Base-by-base conservation (phyloP, 2,113 vertebrate species). In the Toxotes jaculatrix region DNA sequence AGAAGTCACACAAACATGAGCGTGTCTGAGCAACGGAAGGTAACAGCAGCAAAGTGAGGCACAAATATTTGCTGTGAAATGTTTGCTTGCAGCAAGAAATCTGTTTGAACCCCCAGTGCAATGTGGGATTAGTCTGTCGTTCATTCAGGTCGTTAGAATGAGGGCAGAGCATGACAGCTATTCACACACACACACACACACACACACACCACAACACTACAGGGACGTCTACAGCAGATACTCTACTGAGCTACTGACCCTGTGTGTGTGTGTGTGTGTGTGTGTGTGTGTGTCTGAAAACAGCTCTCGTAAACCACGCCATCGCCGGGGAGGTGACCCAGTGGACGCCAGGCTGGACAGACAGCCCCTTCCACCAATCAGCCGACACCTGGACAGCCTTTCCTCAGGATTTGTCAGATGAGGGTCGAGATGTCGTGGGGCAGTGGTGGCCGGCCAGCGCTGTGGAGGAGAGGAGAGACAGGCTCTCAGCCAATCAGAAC, bases 311-410 rank as follows among this genome's bases (percentile, higher is more conserved):
- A 78, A 86, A 83, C 51, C 36, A 66, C 14, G 23, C 45, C 57
- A 32, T 72, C 85, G 53, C 74, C 31, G 68, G 75, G 19, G 82
- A 87, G 70, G 64, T 78, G 10, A 16, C 10, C 73, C 74, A 60
- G 67, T 92, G 91, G 88, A 80, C 34, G 1, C 77, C 86, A 17
- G 87, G 64, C 61, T 90, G 87, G 91, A 77, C 75, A 0, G 89
- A 80, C 65, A 49, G 59, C 79, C 70, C 88, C 3, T 82, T 82
- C 74, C 87, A 81, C 56, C 88, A 87, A 71, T 79, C 92, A 32
- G 91, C 88, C 8, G 84, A 91, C 82, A 47, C 55, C 59, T 95
- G 95, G 95, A 78, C 92, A 5, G 93, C 93, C 65, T 96, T 96
- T 74, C 84, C 88, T 74, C 91, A 86, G 78, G 91, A 92, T 7